These are phyloP conservation scores for Orthosia incerta DNA, from an alignment of 2,888 invertebrate genomes.

Conservation along the genomic window DNA sequence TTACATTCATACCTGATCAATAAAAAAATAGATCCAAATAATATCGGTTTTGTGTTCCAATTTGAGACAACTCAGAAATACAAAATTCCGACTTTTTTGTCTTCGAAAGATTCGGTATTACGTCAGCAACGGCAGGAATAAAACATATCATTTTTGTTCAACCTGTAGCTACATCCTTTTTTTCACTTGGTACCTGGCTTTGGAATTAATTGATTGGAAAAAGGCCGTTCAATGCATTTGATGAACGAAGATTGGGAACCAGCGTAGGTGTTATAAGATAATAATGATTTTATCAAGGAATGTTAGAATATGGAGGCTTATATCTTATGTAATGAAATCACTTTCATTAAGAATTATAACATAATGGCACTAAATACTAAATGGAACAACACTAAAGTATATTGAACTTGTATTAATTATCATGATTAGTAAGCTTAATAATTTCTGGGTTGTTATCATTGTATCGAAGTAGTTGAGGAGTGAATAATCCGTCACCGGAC, in stretches of 20 bases:
- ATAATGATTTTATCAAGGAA: constrained; percentile 64
- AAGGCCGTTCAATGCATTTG: constrained; percentile 78
- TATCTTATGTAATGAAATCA: constrained; percentile 51
- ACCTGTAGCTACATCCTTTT: constrained; percentile 75
- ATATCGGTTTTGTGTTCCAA: not conserved
- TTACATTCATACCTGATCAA: not conserved
- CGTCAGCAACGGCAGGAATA: not conserved
- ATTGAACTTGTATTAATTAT: not conserved
- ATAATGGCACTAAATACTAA: constrained; percentile 31
- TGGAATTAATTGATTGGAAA: constrained; percentile 85
- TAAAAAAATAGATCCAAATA: not conserved
- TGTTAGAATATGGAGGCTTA: constrained; percentile 45
- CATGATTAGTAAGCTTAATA: not conserved
- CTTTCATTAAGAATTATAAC: constrained; percentile 48
- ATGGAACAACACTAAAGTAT: constrained; percentile 28
- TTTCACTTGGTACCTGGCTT: constrained; percentile 75
- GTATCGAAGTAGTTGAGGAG: not conserved
- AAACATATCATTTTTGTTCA: constrained; percentile 48
- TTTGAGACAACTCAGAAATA: not conserved
- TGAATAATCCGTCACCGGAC: no score
- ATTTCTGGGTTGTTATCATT: not conserved
- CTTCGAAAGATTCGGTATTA: not conserved
- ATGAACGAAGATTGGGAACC: constrained; percentile 73
- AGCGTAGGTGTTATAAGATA: constrained; percentile 69
- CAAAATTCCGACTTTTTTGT: not conserved